Evolutionary conservation across 2,888 invertebrate species (phyloP), one percentile per base, ranked within the genome.

Genomic region (Athetis lepigone): DNA sequence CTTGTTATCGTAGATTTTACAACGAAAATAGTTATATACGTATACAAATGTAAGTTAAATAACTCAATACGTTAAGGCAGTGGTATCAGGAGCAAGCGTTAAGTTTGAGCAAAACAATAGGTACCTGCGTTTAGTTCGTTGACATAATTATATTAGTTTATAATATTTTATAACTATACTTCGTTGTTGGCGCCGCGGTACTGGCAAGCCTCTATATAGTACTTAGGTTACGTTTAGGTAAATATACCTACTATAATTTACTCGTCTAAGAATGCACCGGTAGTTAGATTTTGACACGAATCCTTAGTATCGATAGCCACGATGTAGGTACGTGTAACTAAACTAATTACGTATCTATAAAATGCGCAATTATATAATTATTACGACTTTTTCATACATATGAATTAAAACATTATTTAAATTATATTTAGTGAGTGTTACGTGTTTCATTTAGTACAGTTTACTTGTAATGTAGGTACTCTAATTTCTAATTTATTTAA

Each of bases 1-100:
- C 86, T 91, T 90, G 92, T 93, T 91, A 91, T 85, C 75, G 90
- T 92, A 92, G 91, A 91, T 92, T 92, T 92, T 93, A 93, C 93
- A 93, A 93, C 93, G 93, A 93, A 93, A 89, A 87, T 90, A 90
- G 86, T 81, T 88, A 88, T 89, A 84, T 82, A 88, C 85, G 79
- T 78, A 84, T 89, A 89, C 81, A 84, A 84, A 80, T 80, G 80
- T 87, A 88, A 84, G 79, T 80, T 80, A 70, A 77, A 80, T 74
- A 67, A 77, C 76, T 80, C 71, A 79, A 78, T 83, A 79, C 46
- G 60, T 83, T 85, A 85, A 78, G 82, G 74, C 70, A 57, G 69
- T 69, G 68, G 62, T 64, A 55, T 59, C 74, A 69, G 72, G 64
- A 70, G 69, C 63, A 69, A 77, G 70, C 70, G 74, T 84, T 85